Percentiles rank a stretch among this genome's conserved stretches.
These are phyloP conservation scores for Fabriciana adippe DNA, from an alignment of 2,888 invertebrate genomes.

Conservation along the genomic window DNA sequence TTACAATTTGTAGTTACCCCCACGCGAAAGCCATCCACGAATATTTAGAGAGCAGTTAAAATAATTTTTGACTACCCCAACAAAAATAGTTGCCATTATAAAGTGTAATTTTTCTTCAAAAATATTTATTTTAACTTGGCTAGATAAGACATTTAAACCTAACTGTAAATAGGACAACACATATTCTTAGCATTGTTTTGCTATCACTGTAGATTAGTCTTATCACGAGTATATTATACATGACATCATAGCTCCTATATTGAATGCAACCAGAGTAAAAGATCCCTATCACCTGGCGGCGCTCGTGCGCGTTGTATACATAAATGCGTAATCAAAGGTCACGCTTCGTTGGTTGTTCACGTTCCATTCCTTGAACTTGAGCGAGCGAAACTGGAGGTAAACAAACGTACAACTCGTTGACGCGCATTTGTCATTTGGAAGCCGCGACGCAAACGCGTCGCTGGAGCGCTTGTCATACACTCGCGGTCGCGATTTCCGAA, in stretches of 20 bases:
- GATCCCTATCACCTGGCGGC: constrained; percentile 34
- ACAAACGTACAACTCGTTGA: constrained; percentile 58
- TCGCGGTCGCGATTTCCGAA: constrained; percentile 51
- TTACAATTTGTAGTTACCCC: no score
- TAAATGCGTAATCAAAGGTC: constrained; percentile 42
- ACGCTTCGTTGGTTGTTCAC: constrained; percentile 46
- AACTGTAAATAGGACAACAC: not conserved
- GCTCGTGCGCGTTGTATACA: constrained; percentile 33
- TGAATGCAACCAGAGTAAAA: constrained; percentile 12
- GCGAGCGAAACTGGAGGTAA: constrained; percentile 59
- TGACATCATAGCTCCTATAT: constrained; percentile 37
- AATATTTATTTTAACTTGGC: constrained; percentile 1
- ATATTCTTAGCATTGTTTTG: constrained; percentile 32
- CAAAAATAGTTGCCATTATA: no score
- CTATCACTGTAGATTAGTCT: constrained; percentile 33
- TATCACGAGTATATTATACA: constrained; percentile 39
- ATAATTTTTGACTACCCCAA: no score
- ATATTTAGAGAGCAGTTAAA: no score
- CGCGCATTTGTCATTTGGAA: constrained; percentile 79
- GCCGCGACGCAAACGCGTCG: constrained; percentile 64
- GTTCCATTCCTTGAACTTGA: constrained; percentile 77
- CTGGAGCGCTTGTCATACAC: constrained; percentile 49
- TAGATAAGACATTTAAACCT: not conserved
- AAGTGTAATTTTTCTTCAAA: not conserved
- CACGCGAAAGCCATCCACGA: no score